Percentiles rank a stretch among this genome's conserved stretches.
These are phyloP conservation scores for Zelleria hepariella DNA, from an alignment of 2,888 invertebrate species.

Conservation along the genomic window DNA sequence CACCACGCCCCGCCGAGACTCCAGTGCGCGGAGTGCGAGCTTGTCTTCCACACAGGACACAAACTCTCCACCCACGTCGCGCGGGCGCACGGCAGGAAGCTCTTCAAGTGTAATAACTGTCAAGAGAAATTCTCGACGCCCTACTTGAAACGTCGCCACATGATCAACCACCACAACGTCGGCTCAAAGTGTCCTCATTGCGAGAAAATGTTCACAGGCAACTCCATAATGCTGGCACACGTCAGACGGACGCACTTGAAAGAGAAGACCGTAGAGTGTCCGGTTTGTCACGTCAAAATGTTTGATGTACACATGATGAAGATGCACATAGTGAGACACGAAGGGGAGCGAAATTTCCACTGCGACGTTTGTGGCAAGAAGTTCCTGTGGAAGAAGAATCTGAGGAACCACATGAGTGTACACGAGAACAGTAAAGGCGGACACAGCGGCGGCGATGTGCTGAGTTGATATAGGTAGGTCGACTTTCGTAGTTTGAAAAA, in stretches of 20 bases:
- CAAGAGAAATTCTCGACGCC: slow-evolving; percentile 39
- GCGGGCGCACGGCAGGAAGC: slow-evolving; percentile 34
- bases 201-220: slow-evolving; percentile 50
- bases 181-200: slow-evolving; percentile 60
- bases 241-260: slow-evolving; percentile 55
- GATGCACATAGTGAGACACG: slow-evolving; percentile 50
- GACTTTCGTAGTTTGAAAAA: no score
- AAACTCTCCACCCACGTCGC: slow-evolving; percentile 38
- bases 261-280: slow-evolving; percentile 50
- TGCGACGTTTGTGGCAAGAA: slow-evolving; percentile 55
- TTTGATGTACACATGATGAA: slow-evolving; percentile 42
- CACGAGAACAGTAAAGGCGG: slow-evolving; percentile 1
- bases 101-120: slow-evolving; percentile 36
- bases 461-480: no score
- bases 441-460: no score
- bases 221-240: slow-evolving; percentile 57
- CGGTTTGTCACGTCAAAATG: slow-evolving; percentile 39
- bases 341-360: slow-evolving; percentile 37
- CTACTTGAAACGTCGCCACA: slow-evolving; percentile 40
- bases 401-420: slow-evolving; percentile 42
- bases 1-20: slow-evolving; percentile 30
- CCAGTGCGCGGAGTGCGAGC: slow-evolving; percentile 33
- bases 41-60: slow-evolving; percentile 26
- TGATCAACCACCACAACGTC: slow-evolving; percentile 38
- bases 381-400: slow-evolving; percentile 52